Evolutionary conservation across 1,140 invertebrate genomes (phyloP).

Genomic region (Trachelipus rathkii): DNA sequence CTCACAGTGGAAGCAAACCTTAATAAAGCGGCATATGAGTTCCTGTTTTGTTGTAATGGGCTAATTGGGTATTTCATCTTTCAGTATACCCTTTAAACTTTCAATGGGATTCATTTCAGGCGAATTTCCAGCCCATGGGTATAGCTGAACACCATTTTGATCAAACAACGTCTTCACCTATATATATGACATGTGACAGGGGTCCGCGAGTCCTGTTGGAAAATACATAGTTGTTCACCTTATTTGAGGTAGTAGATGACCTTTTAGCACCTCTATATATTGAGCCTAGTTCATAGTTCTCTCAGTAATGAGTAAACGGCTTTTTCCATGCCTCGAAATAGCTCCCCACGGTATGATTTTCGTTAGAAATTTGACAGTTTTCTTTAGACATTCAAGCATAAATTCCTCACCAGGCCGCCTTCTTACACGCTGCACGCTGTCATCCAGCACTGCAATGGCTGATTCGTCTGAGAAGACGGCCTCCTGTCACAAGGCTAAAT

Average conservation of each 20-base stretch:
- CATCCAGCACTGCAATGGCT: too few relatives aligned
- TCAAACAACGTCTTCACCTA: background rate
- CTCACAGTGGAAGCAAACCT: background rate
- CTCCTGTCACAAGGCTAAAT: background rate
- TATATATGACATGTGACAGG: background rate
- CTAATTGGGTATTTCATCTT: background rate
- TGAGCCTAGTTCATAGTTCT: too few relatives aligned
- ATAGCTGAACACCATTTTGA: background rate
- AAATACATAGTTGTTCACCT: too few relatives aligned
- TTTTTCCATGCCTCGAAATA: too few relatives aligned
- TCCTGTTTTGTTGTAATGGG: background rate
- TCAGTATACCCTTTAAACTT: background rate
- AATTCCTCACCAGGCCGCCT: too few relatives aligned
- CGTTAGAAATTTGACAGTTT: too few relatives aligned
- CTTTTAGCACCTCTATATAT: too few relatives aligned
- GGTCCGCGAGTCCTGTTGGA: background rate
- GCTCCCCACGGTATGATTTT: too few relatives aligned
- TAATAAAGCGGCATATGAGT: background rate
- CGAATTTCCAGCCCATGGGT: background rate
- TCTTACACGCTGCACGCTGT: too few relatives aligned
- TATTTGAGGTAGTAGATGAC: too few relatives aligned
- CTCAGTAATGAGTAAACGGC: too few relatives aligned
- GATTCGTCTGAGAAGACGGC: background rate
- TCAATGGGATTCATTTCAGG: background rate
- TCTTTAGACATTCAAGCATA: too few relatives aligned